Evolutionary conservation across 2,888 invertebrate species (phyloP).

Genomic region (Calameuta idolon): DNA sequence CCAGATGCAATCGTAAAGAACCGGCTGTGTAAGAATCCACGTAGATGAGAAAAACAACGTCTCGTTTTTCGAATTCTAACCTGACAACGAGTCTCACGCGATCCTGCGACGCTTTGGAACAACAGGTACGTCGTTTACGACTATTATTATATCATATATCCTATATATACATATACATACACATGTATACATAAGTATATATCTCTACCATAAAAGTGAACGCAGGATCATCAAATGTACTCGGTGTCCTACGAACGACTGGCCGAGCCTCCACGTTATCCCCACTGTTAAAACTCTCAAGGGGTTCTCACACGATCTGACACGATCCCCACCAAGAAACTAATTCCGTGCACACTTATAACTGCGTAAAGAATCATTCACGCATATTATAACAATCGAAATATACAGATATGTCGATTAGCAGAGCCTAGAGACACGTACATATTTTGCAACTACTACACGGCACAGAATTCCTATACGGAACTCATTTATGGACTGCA

Average conservation of each 20-base stretch:
- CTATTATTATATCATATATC: background rate
- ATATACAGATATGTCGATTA: background rate
- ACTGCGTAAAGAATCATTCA: background rate
- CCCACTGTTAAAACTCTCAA: slow-evolving; percentile 39
- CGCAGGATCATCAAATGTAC: slow-evolving; percentile 41
- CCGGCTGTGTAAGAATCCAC: background rate
- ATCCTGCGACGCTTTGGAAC: background rate
- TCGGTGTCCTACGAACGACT: slow-evolving; percentile 41
- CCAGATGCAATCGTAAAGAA: background rate
- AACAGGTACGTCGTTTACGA: background rate
- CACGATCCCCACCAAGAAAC: background rate
- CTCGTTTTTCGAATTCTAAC: background rate
- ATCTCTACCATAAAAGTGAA: slow-evolving; percentile 27
- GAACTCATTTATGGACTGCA: background rate
- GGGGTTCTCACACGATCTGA: slow-evolving; percentile 27
- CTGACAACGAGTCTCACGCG: slow-evolving; percentile 10
- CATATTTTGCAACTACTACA: background rate
- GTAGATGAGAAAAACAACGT: background rate
- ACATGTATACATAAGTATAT: background rate
- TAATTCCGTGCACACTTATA: background rate
- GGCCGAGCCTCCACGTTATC: slow-evolving; percentile 49
- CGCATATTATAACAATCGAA: background rate
- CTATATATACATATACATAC: background rate
- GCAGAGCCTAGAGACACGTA: background rate
- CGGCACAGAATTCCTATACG: background rate